Percentiles rank a stretch among this genome's conserved stretches.
These are phyloP conservation scores for Diachasma alloeum DNA, from an alignment of 1,140 invertebrate genomes.

Conservation along the genomic window DNA sequence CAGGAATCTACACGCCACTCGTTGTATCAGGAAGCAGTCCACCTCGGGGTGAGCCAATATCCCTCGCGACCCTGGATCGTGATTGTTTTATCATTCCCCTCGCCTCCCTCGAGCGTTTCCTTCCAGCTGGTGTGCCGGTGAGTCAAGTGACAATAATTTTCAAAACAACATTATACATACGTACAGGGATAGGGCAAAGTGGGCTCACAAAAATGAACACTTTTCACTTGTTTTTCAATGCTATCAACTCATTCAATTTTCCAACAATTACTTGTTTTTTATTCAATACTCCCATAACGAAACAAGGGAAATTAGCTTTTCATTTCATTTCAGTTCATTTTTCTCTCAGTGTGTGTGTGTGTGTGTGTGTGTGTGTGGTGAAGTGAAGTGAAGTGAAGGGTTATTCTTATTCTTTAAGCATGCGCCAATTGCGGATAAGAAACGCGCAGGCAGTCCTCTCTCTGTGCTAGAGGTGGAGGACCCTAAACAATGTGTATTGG, in stretches of 20 bases:
- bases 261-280: no score
- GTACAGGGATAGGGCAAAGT: no score
- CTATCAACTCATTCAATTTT: no score
- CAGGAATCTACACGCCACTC: conserved; percentile 58
- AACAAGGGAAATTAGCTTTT: no score
- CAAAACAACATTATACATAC: no score
- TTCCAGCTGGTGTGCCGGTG: conserved; percentile 87
- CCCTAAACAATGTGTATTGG: conserved; percentile 84
- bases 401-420: conserved; percentile 41
- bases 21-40: conserved; percentile 59
- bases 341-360: no score
- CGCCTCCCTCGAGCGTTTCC: conserved; percentile 82
- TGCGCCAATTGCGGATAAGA: conserved; percentile 67
- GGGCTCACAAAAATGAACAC: no score
- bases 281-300: no score
- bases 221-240: no score
- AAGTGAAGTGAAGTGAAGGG: no score
- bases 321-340: no score
- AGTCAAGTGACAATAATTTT: conserved; percentile 30
- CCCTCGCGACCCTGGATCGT: conserved; percentile 78
- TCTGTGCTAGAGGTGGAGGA: conserved; percentile 86
- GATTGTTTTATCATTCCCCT: conserved; percentile 92
- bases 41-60: conserved; percentile 72
- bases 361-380: no score
- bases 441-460: conserved; percentile 70